Percentiles rank a stretch among this genome's conserved stretches.
These are phyloP conservation scores for Cyanoramphus novaezelandiae DNA, from an alignment of 2,113 vertebrate species.

Conservation along the genomic window DNA sequence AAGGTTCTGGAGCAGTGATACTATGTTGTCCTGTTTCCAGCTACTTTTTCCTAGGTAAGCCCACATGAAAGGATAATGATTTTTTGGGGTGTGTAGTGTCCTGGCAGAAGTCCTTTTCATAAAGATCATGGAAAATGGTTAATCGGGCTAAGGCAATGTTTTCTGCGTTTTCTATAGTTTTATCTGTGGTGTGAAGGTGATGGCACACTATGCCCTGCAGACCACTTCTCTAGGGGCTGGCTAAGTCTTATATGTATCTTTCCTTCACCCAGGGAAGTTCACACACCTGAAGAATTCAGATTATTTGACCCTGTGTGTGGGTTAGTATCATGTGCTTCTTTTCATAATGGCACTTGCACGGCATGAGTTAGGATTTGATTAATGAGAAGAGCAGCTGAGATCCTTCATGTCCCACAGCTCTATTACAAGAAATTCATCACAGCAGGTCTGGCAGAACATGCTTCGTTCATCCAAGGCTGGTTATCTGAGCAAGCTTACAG, in stretches of 20 bases:
- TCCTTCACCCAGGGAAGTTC: background rate
- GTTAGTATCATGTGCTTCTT: background rate
- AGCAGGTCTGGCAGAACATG: constrained; percentile 21
- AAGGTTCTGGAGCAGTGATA: background rate
- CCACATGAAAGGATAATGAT: rapidly evolving
- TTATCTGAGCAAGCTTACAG: constrained; percentile 15
- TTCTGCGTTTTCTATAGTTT: background rate
- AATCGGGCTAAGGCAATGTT: background rate
- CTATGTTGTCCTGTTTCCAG: background rate
- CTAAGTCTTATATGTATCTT: rapidly evolving
- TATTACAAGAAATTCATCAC: background rate
- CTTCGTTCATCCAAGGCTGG: constrained; percentile 36
- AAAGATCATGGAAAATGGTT: background rate
- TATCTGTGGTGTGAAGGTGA: background rate
- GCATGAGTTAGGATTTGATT: background rate
- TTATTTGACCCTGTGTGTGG: background rate
- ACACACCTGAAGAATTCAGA: background rate
- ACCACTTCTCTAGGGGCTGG: background rate
- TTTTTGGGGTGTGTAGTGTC: background rate
- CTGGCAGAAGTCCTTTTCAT: background rate
- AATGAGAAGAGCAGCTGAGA: background rate
- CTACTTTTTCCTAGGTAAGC: background rate
- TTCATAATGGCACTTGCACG: background rate
- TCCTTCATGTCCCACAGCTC: background rate
- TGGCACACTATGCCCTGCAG: background rate